Percentiles rank a stretch among this genome's conserved stretches.
Conservation (phyloP, 1,140 invertebrate species). For the Aporrectodea caliginosa region DNA sequence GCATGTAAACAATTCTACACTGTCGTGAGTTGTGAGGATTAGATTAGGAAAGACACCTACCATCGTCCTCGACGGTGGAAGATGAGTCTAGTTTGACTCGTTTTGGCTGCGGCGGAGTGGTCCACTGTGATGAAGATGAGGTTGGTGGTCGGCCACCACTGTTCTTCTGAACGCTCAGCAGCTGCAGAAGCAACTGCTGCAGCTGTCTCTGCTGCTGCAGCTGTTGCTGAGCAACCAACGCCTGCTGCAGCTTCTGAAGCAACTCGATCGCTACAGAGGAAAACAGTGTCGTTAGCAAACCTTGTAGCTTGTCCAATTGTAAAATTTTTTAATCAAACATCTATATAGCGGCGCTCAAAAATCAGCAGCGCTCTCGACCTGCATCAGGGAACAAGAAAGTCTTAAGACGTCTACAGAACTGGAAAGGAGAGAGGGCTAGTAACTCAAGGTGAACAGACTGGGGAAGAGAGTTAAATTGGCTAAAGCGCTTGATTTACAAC, state of each 20-base stretch:
- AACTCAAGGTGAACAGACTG: no score
- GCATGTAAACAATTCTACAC: no score
- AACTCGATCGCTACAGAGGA: constrained; percentile 60
- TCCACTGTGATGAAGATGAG: background rate
- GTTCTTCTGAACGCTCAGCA: constrained; percentile 20
- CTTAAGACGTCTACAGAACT: no score
- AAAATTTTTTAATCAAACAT: no score
- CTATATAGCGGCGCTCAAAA: no score
- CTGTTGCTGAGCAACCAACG: constrained; percentile 39
- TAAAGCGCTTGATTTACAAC: no score
- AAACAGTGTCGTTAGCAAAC: constrained; percentile 10
- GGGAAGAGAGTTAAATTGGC: no score
- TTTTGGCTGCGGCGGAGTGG: background rate
- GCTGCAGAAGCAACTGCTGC: constrained; percentile 26
- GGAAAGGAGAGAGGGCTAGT: no score
- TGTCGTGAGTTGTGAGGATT: no score
- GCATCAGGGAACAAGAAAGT: no score
- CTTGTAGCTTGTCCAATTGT: background rate
- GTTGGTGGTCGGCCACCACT: background rate
- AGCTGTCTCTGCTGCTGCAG: constrained; percentile 24
- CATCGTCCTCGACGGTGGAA: background rate
- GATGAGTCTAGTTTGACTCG: background rate
- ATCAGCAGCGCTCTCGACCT: no score
- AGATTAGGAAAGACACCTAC: no score
- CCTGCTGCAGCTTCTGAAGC: constrained; percentile 58